Conservation (phyloP, 2,888 invertebrate species). For the Autographa pulchrina region DNA sequence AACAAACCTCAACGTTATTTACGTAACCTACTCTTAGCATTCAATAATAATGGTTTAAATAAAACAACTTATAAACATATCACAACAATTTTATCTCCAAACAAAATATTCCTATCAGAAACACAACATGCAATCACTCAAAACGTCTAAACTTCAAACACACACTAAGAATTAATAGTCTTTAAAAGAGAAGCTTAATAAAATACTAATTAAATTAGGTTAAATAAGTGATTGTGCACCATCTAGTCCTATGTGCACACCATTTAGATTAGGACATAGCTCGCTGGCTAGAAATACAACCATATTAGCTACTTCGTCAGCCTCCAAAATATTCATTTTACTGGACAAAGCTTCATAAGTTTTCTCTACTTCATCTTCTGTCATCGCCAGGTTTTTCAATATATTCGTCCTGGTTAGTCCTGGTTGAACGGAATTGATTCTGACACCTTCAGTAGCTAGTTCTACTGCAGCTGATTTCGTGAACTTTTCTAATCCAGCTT, state of each 20-base stretch:
- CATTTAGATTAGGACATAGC: conserved; percentile 70
- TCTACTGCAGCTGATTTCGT: conserved; percentile 70
- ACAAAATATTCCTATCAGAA: not conserved
- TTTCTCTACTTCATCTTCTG: conserved; percentile 61
- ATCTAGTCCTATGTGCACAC: conserved; percentile 66
- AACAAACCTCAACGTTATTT: too few relatives aligned
- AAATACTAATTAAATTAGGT: not conserved
- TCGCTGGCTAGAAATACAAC: conserved; percentile 73
- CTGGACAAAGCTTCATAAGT: conserved; percentile 55
- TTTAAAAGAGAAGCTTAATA: too few relatives aligned
- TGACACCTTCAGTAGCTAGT: conserved; percentile 64
- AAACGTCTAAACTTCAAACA: not conserved
- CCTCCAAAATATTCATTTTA: conserved; percentile 64
- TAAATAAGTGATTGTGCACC: conserved; percentile 56
- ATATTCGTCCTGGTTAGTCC: conserved; percentile 68
- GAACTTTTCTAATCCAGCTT: conserved; percentile 68
- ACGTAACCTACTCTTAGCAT: too few relatives aligned
- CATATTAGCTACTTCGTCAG: conserved; percentile 73
- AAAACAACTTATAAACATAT: not conserved
- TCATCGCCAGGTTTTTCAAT: conserved; percentile 62
- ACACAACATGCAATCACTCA: not conserved
- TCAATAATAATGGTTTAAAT: not conserved
- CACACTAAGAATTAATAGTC: not conserved
- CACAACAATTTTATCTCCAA: not conserved
- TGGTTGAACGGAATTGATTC: conserved; percentile 70